Conservation (phyloP, 2,113 vertebrate genomes). For the Spermophilus dauricus region DNA sequence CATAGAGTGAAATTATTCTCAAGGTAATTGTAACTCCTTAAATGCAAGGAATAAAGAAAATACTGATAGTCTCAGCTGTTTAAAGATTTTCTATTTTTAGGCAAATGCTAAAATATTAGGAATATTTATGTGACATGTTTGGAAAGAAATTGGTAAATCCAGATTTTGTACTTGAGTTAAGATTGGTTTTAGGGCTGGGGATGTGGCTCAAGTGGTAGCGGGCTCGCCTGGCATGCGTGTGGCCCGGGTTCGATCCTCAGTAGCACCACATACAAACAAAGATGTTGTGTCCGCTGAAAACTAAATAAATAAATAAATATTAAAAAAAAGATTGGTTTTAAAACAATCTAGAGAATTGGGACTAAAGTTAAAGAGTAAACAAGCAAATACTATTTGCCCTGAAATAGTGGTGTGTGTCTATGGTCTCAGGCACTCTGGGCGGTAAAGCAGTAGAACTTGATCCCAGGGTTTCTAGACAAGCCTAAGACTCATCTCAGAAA, state of each 20-base stretch:
- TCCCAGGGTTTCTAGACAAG: background rate
- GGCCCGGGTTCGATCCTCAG: no score
- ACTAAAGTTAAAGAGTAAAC: background rate
- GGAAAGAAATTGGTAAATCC: background rate
- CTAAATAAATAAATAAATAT: no score
- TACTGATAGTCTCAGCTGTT: background rate
- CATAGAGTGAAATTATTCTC: background rate
- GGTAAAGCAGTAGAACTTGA: background rate
- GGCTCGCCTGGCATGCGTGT: no score
- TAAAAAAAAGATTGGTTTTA: background rate
- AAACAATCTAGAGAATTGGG: background rate
- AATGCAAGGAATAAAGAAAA: background rate
- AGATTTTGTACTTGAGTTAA: background rate
- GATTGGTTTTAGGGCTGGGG: background rate
- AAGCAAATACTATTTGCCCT: background rate
- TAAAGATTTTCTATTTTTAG: background rate
- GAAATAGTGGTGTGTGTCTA: background rate
- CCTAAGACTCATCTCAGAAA: background rate
- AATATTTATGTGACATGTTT: background rate
- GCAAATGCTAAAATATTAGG: background rate
- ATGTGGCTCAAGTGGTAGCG: no score
- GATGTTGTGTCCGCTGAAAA: no score
- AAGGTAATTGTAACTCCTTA: background rate
- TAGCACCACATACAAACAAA: no score
- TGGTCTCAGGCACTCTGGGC: background rate